phyloP scores from a whole-genome alignment of 2,797 vertebrate species.

The Pangasius macronema region DNA sequence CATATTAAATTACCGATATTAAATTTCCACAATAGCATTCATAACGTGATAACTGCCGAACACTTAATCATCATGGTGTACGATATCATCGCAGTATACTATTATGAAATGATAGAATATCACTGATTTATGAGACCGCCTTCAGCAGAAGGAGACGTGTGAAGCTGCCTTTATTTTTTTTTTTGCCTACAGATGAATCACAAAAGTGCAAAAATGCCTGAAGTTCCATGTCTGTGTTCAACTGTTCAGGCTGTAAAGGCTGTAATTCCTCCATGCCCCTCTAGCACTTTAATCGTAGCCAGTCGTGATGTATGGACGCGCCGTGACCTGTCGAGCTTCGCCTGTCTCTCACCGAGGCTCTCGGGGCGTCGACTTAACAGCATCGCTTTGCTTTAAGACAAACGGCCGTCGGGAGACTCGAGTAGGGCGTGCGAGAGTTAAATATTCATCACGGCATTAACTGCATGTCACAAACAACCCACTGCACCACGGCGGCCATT shows the following conservation, averaged over 20 bases:
- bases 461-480: slow-evolving; percentile 31
- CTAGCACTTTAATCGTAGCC: slow-evolving; percentile 19
- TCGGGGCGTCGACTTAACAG: slow-evolving; percentile 33
- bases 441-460: slow-evolving; percentile 54
- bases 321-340: neutral
- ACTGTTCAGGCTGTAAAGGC: neutral
- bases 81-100: neutral
- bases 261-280: slow-evolving; percentile 7
- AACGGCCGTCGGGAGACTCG: slow-evolving; percentile 31
- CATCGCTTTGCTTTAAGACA: slow-evolving; percentile 45
- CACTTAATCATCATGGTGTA: neutral
- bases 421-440: slow-evolving; percentile 25
- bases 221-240: neutral
- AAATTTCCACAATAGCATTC: neutral
- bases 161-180: neutral
- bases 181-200: neutral
- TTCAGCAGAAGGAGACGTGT: neutral
- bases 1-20: neutral
- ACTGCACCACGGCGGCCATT: slow-evolving; percentile 42
- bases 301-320: slow-evolving; percentile 16
- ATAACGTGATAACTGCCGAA: neutral
- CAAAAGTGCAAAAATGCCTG: neutral
- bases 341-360: slow-evolving; percentile 7
- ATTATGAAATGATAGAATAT: slow-evolving; percentile 6
- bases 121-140: neutral